These are phyloP conservation scores for Pygathrix nemaeus DNA, from an alignment of 2,113 vertebrate genomes.

Conservation along the genomic window DNA sequence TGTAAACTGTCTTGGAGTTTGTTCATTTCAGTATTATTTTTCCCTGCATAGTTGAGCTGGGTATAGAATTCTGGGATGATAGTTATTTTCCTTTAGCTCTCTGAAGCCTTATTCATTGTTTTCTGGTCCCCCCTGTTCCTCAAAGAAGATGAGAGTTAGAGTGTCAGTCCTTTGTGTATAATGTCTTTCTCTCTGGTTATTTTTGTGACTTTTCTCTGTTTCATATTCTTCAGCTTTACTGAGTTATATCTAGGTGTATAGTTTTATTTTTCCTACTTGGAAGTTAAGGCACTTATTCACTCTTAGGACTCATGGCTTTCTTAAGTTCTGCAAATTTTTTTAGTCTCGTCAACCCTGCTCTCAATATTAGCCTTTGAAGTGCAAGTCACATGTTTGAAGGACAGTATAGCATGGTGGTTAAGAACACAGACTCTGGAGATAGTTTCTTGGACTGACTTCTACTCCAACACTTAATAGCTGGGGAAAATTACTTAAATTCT, in stretches of 20 bases:
- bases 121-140: not conserved
- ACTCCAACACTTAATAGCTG: not conserved
- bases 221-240: conserved; percentile 1
- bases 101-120: not conserved
- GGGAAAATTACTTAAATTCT: not conserved
- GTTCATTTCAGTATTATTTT: not conserved
- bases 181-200: conserved; percentile 8
- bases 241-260: not conserved
- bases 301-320: not conserved
- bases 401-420: not conserved
- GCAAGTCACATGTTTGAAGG: not conserved
- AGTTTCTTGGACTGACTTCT: not conserved
- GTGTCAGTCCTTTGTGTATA: not conserved
- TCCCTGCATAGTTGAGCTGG: not conserved
- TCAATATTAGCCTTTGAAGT: not conserved
- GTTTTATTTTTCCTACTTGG: not conserved
- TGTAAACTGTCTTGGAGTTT: not conserved
- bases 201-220: conserved; percentile 40
- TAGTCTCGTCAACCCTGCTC: not conserved
- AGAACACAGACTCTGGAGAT: not conserved
- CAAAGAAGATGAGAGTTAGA: not conserved
- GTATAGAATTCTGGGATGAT: not conserved
- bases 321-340: not conserved
- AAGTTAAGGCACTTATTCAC: not conserved
- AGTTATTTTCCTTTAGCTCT: not conserved